Evolutionary conservation across 2,797 vertebrate species (phyloP).

Genomic region (Platalea minor): DNA sequence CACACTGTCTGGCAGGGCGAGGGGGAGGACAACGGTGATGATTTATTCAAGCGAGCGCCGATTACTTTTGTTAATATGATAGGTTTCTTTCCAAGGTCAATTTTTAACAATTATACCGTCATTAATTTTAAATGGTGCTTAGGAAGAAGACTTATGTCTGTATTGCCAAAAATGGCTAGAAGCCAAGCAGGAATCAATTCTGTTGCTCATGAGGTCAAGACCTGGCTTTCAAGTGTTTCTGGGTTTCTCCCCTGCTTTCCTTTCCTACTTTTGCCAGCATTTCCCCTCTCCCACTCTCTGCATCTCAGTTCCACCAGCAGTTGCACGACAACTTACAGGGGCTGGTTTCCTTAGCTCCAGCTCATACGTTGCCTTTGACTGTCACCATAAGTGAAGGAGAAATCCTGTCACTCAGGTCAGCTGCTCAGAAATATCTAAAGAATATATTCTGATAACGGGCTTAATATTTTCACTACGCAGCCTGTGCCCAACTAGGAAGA

Average conservation of each 20-base stretch:
- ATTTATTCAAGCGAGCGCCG: not conserved
- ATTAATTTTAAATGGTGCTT: not conserved
- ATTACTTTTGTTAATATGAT: not conserved
- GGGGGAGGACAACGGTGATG: not conserved
- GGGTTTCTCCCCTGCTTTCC: not conserved
- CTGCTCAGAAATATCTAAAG: not conserved
- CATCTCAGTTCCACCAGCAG: not conserved
- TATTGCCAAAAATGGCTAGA: not conserved
- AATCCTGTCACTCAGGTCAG: not conserved
- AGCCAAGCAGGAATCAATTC: not conserved
- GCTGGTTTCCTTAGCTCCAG: not conserved
- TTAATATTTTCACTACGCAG: not conserved
- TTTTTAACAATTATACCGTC: not conserved
- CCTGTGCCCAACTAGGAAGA: fast-evolving
- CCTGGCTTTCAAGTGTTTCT: not conserved
- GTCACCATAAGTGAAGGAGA: not conserved
- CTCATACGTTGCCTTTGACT: not conserved
- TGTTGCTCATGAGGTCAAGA: not conserved
- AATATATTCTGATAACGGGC: not conserved
- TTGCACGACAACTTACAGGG: not conserved
- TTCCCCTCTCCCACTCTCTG: not conserved
- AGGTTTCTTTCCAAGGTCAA: not conserved
- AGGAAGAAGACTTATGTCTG: not conserved
- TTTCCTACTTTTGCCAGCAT: not conserved
- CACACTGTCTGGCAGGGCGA: not conserved